Evolutionary conservation across 1,140 invertebrate species (phyloP), one percentile per base, ranked within the genome.

Genomic region (Drosophila novamexicana): DNA sequence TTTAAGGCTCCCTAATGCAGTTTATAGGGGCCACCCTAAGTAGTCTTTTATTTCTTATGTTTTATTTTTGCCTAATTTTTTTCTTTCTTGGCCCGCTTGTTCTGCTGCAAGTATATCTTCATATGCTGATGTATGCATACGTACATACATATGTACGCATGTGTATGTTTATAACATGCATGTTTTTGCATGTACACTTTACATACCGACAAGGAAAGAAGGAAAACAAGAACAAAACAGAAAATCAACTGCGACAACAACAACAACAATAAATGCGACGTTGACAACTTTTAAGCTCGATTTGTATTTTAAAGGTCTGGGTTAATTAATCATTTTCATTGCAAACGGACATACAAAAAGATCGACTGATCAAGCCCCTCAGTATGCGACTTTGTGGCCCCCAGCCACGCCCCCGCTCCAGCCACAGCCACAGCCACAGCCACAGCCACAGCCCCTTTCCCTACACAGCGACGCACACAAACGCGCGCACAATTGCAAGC

Each of bases 311-410:
- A 69, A 72, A 76, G 83, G 83, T 86, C 83, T 88, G 80, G 84
- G 84, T 89, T 89, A 89, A 89, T 89, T 83, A 89, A 89, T 89
- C 84, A 83, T 81, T 89, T 78, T 54, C 75, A 79, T 73, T 76
- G 53, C 81, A 82, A 42, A 45, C 44, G 16, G 16, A 45, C 14
- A 45, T 18, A 52, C 56, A 58, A 34, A 66, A 44, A 53, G 37
- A 45, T 50, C 47, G 47, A 32, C 58, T 47, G 22, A 47, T 52
- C n/a, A 18, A 32, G 34, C 40, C 7, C 16, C 44, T 3, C 14
- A 47, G 14, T 18, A 47, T 47, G 44, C 22, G 4, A 40, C 39
- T 40, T 6, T 40, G 39, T 12, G 12, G 4, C 39, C 39, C 39
- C 3, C 4, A 1, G 10, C 39, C 39, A 2, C 22, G 18, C 18